These are phyloP conservation scores for Melipona bicolor DNA, from an alignment of 2,888 invertebrate species.

Conservation along the genomic window DNA sequence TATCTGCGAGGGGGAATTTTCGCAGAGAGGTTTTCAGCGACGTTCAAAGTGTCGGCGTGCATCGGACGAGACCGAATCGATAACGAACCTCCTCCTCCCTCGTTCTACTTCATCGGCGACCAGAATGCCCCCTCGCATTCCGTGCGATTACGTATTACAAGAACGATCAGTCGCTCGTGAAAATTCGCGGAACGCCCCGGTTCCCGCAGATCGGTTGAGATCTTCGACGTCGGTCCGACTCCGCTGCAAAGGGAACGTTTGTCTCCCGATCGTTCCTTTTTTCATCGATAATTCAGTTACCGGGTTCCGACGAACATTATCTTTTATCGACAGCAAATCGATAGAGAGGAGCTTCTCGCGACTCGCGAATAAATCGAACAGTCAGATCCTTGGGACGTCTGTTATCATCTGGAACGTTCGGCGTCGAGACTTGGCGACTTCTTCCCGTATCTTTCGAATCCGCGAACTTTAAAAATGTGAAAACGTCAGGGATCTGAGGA, in stretches of 20 bases:
- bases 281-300: slow-evolving; percentile 52
- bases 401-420: not conserved
- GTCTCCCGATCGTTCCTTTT: slow-evolving; percentile 29
- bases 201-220: slow-evolving; percentile 34
- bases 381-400: not conserved
- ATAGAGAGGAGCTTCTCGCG: slow-evolving; percentile 3
- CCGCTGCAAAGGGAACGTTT: slow-evolving; percentile 41
- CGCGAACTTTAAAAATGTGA: no score
- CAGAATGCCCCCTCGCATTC: slow-evolving; percentile 24
- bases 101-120: slow-evolving; percentile 17
- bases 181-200: slow-evolving; percentile 56
- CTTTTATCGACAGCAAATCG: slow-evolving; percentile 48
- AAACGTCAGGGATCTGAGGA: no score
- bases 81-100: slow-evolving; percentile 15
- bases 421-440: no score
- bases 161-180: slow-evolving; percentile 64
- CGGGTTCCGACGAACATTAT: slow-evolving; percentile 45
- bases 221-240: slow-evolving; percentile 44
- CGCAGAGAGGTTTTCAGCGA: slow-evolving; percentile 3
- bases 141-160: slow-evolving; percentile 47
- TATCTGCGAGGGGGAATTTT: not conserved
- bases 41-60: slow-evolving; percentile 17
- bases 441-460: no score
- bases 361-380: not conserved
- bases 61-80: slow-evolving; percentile 27